Conservation (phyloP, 2,888 invertebrate species). For the Hipparchia sbordonii region DNA sequence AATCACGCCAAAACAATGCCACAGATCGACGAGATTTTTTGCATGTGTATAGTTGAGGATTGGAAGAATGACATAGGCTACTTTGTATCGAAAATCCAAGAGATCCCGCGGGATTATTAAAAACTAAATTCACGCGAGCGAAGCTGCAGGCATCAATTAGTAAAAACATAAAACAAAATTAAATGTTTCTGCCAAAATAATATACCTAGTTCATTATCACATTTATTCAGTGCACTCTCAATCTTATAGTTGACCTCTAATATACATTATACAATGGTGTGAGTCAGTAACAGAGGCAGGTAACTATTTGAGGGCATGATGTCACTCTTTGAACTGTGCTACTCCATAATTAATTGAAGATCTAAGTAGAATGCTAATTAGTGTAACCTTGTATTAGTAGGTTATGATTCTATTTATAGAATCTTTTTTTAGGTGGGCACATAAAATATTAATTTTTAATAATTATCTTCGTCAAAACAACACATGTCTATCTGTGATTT, state of each 20-base stretch:
- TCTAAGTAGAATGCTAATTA: constrained; percentile 61
- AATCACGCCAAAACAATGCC: no score
- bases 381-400: constrained; percentile 48
- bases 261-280: constrained; percentile 48
- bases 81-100: no score
- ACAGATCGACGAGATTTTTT: no score
- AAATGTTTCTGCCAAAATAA: constrained; percentile 2
- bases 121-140: no score
- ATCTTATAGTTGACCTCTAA: constrained; percentile 52
- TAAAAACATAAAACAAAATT: constrained; percentile 24
- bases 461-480: no score
- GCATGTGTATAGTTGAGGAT: no score
- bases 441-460: no score
- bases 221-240: constrained; percentile 38
- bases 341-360: constrained; percentile 54
- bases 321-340: constrained; percentile 60
- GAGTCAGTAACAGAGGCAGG: constrained; percentile 54
- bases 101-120: no score
- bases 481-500: no score
- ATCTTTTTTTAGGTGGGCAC: neutral
- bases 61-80: no score
- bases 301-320: constrained; percentile 65
- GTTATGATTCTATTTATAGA: constrained; percentile 5
- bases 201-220: neutral
- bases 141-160: no score